Percentiles rank a stretch among this genome's conserved stretches.
Conservation (phyloP, 2,888 invertebrate genomes). For the Melanostoma mellinum region DNA sequence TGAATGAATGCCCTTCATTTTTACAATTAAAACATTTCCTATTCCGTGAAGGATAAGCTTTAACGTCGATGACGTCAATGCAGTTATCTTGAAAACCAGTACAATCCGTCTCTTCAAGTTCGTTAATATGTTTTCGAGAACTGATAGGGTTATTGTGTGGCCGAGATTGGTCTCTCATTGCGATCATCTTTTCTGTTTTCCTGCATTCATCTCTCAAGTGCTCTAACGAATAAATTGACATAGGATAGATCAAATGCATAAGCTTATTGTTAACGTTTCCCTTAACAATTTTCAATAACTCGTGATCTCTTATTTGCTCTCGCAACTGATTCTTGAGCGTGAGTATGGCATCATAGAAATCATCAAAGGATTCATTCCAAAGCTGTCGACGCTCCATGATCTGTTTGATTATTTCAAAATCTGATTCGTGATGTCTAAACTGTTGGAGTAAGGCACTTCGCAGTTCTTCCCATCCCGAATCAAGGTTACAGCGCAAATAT, state of each 20-base stretch:
- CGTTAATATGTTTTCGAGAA: not conserved
- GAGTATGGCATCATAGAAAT: slow-evolving; percentile 12
- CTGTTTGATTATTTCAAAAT: slow-evolving; percentile 32
- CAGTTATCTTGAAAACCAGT: not conserved
- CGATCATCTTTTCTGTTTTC: slow-evolving; percentile 10
- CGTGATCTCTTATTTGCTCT: slow-evolving; percentile 5
- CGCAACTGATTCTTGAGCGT: slow-evolving; percentile 4
- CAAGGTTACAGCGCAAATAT: slow-evolving; percentile 11
- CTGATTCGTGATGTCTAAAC: slow-evolving; percentile 9
- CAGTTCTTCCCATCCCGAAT: not conserved
- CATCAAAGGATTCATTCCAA: slow-evolving; percentile 20
- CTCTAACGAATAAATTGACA: slow-evolving; percentile 21
- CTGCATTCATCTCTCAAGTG: slow-evolving; percentile 28
- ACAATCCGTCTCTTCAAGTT: not conserved
- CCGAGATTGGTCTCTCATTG: not conserved
- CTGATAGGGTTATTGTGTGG: too few species aligned
- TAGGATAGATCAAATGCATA: slow-evolving; percentile 19
- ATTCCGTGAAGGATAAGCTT: not conserved
- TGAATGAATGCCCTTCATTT: slow-evolving; percentile 6
- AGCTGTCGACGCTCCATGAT: slow-evolving; percentile 32
- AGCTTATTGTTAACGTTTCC: slow-evolving; percentile 4
- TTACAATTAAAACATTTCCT: slow-evolving; percentile 6
- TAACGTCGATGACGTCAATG: not conserved
- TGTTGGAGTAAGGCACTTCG: slow-evolving; percentile 11
- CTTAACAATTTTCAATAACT: slow-evolving; percentile 17